phyloP scores from a whole-genome alignment of 2,113 vertebrate species.

The Pelodiscus sinensis region DNA sequence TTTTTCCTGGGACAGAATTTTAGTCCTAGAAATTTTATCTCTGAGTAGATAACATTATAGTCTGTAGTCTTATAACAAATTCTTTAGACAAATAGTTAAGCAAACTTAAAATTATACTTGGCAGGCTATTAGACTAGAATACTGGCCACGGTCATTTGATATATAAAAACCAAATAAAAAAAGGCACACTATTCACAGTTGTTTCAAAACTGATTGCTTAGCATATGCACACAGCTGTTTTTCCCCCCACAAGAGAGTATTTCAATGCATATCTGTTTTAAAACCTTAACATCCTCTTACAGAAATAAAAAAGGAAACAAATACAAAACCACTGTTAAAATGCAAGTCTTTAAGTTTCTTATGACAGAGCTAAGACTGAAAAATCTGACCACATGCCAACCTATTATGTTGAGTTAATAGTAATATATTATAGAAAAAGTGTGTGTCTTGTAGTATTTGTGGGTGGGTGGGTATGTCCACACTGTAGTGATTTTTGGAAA shows the following conservation, averaged over 20 bases:
- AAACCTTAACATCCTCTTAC: background rate
- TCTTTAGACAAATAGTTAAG: constrained; percentile 24
- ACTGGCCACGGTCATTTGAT: background rate
- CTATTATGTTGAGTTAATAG: background rate
- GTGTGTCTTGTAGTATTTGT: background rate
- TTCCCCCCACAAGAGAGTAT: background rate
- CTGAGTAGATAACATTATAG: background rate
- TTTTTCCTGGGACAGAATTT: background rate
- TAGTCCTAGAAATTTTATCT: constrained; percentile 28
- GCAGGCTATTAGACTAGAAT: background rate
- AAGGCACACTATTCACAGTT: background rate
- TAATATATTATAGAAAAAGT: too few species aligned
- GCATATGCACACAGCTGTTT: background rate
- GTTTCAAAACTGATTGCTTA: constrained; percentile 2
- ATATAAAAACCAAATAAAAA: constrained; percentile 34
- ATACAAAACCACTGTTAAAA: background rate
- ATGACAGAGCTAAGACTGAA: background rate
- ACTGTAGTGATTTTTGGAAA: too few species aligned
- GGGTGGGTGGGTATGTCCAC: too few species aligned
- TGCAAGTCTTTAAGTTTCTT: constrained; percentile 5
- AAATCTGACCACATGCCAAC: background rate
- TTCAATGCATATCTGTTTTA: background rate
- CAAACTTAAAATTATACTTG: constrained; percentile 21
- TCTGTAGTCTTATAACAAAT: constrained; percentile 1
- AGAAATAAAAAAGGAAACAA: constrained; percentile 2